phyloP scores from a whole-genome alignment of 23 tunicate species.

The Clavelina lepadiformis region DNA sequence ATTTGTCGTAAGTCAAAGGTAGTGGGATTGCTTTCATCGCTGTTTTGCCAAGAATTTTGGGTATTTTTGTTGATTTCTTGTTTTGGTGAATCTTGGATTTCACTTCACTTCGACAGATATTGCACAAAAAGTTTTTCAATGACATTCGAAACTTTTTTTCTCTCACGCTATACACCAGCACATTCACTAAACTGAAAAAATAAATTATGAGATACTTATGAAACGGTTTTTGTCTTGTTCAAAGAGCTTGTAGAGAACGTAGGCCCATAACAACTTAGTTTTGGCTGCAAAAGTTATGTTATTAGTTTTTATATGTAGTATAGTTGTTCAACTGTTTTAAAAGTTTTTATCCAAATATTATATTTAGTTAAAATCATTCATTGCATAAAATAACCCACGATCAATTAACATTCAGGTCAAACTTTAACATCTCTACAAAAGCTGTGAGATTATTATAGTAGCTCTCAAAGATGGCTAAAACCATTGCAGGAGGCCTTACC shows the following conservation, averaged over 20 bases:
- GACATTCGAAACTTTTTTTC: constrained; percentile 13
- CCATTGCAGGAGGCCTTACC: background rate
- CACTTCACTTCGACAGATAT: background rate
- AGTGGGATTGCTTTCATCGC: too few relatives aligned
- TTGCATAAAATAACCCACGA: too few relatives aligned
- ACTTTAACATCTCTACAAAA: too few relatives aligned
- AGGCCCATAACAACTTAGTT: too few relatives aligned
- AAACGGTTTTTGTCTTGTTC: too few relatives aligned
- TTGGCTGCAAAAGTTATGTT: background rate
- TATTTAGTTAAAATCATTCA: too few relatives aligned
- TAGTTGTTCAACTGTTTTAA: background rate
- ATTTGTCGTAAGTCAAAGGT: too few relatives aligned
- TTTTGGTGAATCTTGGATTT: background rate
- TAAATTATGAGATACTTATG: background rate
- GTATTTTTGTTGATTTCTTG: too few relatives aligned
- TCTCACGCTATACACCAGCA: background rate
- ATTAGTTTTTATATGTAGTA: background rate
- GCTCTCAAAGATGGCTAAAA: background rate
- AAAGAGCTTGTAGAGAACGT: too few relatives aligned
- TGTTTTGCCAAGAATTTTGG: too few relatives aligned
- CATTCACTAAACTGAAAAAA: constrained; percentile 23
- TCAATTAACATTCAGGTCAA: too few relatives aligned
- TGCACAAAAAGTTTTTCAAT: background rate
- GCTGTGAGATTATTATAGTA: background rate
- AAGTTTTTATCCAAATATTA: background rate